Conservation (phyloP, 2,113 vertebrate genomes). For the Lynx canadensis region DNA sequence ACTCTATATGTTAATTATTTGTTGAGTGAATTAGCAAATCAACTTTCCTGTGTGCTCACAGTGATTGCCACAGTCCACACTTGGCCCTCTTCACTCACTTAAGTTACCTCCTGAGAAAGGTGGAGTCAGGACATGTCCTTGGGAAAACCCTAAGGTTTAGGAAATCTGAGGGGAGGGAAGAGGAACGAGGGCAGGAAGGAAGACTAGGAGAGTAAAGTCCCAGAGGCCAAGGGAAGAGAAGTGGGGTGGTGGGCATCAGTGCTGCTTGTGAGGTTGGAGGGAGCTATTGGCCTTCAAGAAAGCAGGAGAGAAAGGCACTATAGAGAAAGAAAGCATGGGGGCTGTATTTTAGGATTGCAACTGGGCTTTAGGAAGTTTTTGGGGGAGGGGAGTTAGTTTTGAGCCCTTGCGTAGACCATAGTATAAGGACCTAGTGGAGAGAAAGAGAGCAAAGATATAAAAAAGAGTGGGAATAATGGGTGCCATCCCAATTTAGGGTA, state of each 20-base stretch:
- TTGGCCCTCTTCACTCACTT: not conserved
- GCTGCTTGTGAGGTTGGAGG: not conserved
- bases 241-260: not conserved
- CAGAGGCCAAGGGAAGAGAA: not conserved
- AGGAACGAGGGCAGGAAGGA: not conserved
- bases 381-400: not conserved
- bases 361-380: not conserved
- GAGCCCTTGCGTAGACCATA: not conserved
- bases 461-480: not conserved
- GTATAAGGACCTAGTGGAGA: not conserved
- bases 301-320: not conserved
- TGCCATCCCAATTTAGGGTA: not conserved
- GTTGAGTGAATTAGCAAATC: not conserved
- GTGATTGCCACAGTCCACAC: not conserved
- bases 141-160: not conserved
- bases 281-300: not conserved
- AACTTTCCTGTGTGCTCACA: not conserved
- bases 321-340: not conserved
- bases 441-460: not conserved
- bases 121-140: not conserved
- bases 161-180: not conserved
- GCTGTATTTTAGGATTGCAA: not conserved
- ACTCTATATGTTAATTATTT: not conserved
- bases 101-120: not conserved
- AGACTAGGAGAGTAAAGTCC: not conserved